Conservation (phyloP, 2,888 invertebrate species). For the Tetragnatha montana region DNA sequence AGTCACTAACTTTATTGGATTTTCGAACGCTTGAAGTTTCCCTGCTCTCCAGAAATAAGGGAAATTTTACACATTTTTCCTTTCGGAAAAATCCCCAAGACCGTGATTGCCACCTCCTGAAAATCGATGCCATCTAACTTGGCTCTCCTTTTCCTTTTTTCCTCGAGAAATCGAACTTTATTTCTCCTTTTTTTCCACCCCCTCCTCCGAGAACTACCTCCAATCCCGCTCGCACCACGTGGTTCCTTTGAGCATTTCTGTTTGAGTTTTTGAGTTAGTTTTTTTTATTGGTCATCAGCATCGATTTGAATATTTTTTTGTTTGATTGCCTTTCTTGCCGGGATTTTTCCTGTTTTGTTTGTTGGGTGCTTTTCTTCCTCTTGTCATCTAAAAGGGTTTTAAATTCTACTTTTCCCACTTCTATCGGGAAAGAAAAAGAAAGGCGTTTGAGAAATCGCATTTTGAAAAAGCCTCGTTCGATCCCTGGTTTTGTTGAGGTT, state of each 20-base stretch:
- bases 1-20: conserved; percentile 60
- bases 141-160: conserved; percentile 20
- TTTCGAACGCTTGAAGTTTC: conserved; percentile 17
- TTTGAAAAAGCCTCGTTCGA: conserved; percentile 37
- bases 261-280: conserved; percentile 34
- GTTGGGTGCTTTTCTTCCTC: background rate
- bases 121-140: conserved; percentile 63
- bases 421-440: conserved; percentile 23
- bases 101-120: conserved; percentile 63
- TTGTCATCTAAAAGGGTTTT: conserved; percentile 51
- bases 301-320: conserved; percentile 61
- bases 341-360: conserved; percentile 37
- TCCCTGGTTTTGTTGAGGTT: background rate
- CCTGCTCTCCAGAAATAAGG: conserved; percentile 27
- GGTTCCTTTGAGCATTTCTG: conserved; percentile 44
- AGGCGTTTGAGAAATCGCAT: conserved; percentile 37
- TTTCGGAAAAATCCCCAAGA: conserved; percentile 25
- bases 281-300: conserved; percentile 66
- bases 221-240: background rate
- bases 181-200: conserved; percentile 16
- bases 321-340: background rate
- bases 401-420: conserved; percentile 50
- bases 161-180: conserved; percentile 61
- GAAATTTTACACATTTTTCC: conserved; percentile 60
- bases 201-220: background rate